Conservation (phyloP, 2,888 invertebrate species). For the Heteromurus nitidus region DNA sequence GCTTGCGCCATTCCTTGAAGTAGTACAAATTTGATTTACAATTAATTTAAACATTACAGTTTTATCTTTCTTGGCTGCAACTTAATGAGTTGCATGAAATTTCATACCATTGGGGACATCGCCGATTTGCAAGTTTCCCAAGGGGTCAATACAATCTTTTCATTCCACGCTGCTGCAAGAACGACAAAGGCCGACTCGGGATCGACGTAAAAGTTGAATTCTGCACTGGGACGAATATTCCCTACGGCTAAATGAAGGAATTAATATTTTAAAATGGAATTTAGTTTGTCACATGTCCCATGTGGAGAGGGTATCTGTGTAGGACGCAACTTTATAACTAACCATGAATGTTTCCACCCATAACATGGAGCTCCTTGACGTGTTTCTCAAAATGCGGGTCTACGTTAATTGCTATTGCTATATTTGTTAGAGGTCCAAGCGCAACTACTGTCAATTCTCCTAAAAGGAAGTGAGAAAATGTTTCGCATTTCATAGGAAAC, state of each 20-base stretch:
- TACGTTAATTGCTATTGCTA: conserved; percentile 75
- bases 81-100: not conserved
- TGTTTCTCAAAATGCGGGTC: conserved; percentile 75
- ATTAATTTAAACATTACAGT: not conserved
- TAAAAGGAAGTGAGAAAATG: conserved; percentile 33
- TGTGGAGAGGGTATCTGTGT: not conserved
- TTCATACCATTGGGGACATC: conserved; percentile 22
- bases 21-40: not conserved
- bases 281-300: not conserved
- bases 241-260: conserved; percentile 74
- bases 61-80: not conserved
- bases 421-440: conserved; percentile 76
- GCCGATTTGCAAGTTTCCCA: conserved; percentile 75
- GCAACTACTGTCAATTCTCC: conserved; percentile 75
- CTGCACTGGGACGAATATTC: conserved; percentile 75
- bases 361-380: conserved; percentile 76
- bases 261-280: not conserved
- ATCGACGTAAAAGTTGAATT: conserved; percentile 78
- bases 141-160: conserved; percentile 75
- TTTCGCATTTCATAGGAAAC: no score
- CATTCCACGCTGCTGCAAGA: conserved; percentile 75
- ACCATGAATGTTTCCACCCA: conserved; percentile 75
- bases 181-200: conserved; percentile 78
- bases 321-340: not conserved
- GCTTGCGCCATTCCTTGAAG: conserved; percentile 72